phyloP scores from a whole-genome alignment of 1,140 invertebrate genomes.

The Drosophila mauritiana region DNA sequence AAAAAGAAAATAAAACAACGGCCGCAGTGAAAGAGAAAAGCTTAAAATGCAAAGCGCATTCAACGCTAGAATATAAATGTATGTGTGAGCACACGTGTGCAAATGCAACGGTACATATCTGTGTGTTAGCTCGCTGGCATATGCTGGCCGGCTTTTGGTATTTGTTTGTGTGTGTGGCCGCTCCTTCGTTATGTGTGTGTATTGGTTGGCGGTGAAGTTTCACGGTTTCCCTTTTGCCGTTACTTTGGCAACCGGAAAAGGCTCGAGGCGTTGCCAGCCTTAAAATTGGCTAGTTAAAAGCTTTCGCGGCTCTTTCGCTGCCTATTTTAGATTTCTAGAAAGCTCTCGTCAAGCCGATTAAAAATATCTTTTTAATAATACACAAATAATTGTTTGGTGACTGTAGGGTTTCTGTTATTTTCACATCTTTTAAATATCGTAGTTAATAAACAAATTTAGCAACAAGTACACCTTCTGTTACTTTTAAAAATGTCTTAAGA shows the following conservation, averaged over 20 bases:
- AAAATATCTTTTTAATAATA: too few species aligned
- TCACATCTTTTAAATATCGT: too few species aligned
- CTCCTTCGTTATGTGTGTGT: conserved; percentile 17
- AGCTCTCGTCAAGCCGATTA: conserved; percentile 1
- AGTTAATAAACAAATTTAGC: too few species aligned
- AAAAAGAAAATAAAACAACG: conserved; percentile 24
- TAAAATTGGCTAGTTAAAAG: conserved; percentile 22
- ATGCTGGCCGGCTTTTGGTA: conserved; percentile 50
- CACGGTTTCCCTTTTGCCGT: conserved; percentile 23
- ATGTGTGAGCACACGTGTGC: conserved; percentile 15
- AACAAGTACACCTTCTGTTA: too few species aligned
- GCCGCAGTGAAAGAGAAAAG: conserved; percentile 34
- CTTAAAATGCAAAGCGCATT: conserved; percentile 66
- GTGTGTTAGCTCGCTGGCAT: conserved; percentile 24
- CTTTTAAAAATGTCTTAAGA: too few species aligned
- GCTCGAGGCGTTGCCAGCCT: conserved; percentile 60
- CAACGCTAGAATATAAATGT: conserved; percentile 25
- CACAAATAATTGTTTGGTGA: too few species aligned
- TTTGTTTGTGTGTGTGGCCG: conserved; percentile 20
- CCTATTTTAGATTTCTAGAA: conserved; percentile 1
- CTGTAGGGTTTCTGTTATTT: too few species aligned
- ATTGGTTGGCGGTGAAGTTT: conserved; percentile 44
- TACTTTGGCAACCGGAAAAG: conserved; percentile 43
- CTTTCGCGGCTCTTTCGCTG: conserved; percentile 19
- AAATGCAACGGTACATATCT: conserved; percentile 1